Evolutionary conservation across 2,888 invertebrate species (phyloP).

Genomic region (Leucozona laternaria): DNA sequence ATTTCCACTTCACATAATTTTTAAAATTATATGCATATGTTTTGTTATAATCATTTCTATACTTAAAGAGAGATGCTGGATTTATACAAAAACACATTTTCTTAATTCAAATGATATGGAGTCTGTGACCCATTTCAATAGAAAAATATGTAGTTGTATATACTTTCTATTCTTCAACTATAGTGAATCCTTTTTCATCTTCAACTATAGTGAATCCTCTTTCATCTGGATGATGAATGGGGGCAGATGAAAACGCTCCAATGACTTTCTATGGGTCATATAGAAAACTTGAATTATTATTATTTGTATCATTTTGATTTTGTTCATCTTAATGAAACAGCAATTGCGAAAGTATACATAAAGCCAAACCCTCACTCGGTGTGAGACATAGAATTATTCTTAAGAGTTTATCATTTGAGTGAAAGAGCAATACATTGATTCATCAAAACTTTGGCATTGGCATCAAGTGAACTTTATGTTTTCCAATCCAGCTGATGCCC

Average conservation of each 20-base stretch:
- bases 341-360: neutral
- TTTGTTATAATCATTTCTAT: neutral
- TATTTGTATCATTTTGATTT: conserved; percentile 3
- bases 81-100: neutral
- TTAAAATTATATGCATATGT: neutral
- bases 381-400: neutral
- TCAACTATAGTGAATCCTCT: neutral
- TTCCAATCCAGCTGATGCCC: neutral
- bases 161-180: conserved; percentile 1
- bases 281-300: neutral
- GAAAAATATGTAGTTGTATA: neutral
- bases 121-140: conserved; percentile 23
- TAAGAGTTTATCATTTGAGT: neutral
- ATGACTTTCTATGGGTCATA: conserved; percentile 12
- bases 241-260: neutral
- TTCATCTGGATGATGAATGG: neutral
- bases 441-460: neutral
- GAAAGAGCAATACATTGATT: neutral
- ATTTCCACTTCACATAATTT: neutral
- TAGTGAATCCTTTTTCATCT: neutral
- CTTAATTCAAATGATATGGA: conserved; percentile 15
- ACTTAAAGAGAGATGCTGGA: neutral
- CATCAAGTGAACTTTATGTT: neutral
- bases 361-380: neutral
- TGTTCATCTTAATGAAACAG: conserved; percentile 2